Base-by-base conservation (phyloP, 1,140 invertebrate species). In the Drosophila fuyamai region DNA sequence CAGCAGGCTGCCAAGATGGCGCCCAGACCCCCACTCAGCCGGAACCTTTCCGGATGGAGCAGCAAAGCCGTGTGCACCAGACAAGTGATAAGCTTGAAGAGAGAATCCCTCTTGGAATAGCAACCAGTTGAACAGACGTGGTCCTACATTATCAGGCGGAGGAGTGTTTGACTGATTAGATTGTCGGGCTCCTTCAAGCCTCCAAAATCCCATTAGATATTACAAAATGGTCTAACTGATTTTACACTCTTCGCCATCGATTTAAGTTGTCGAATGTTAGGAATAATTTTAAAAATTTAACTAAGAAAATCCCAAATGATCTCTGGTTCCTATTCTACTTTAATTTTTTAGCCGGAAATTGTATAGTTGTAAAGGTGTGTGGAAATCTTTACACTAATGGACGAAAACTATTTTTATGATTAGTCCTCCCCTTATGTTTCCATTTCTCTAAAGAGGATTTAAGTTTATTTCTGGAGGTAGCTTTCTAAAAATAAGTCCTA, bases 1-100 rank as follows among this genome's bases (percentile, higher is more conserved):
- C 81, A 84, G 35, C 61, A 60, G 32, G 8, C 51, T 51, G 13
- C 36, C 76, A 88, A 88, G 23, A 86, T 86, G 82, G 82, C 65
- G 48, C 27, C 60, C 47, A 55, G 50, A 65, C 47, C 43, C 38
- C 61, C 62, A 70, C 35, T 58, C 35, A 57, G 44, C 63, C 83
- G 63, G 63, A 86, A 76, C 58, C 41, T 41, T 13, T 36, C 35
- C 44, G 29, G 41, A 40, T 27, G 40, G 3, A 14, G n/a, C 32
- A 1, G n/a, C 10, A 63, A 63, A 46, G 61, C 54, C 81, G 81
- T 85, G 81, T 81, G 81, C 82, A 85, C 46, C 18, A 48, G 41
- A 57, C 55, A 59, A 71, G 7, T 55, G 68, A 83, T 68, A 68
- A 53, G 67, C 8, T 44, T 4, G 1, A 14, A 35, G 29, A 61